phyloP scores from a whole-genome alignment of 2,888 invertebrate genomes.

The Noctua comes region DNA sequence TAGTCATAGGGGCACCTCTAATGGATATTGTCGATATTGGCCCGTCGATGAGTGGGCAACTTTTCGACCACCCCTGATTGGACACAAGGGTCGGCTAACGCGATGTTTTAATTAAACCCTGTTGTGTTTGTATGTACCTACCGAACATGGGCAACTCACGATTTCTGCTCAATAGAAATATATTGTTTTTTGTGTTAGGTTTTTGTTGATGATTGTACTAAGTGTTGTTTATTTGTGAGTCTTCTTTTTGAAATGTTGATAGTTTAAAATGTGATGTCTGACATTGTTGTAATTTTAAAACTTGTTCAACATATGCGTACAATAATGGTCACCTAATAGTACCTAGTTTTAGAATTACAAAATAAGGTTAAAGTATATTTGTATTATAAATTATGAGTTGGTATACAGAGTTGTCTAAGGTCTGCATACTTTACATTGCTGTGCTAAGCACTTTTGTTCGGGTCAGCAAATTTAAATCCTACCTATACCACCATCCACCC shows the following conservation, averaged over 20 bases:
- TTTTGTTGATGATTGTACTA: constrained; percentile 43
- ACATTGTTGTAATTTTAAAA: neutral
- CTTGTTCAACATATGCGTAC: neutral
- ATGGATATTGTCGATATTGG: constrained; percentile 80
- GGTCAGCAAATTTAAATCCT: neutral
- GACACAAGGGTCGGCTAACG: constrained; percentile 64
- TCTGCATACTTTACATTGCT: neutral
- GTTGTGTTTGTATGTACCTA: constrained; percentile 54
- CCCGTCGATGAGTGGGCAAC: constrained; percentile 78
- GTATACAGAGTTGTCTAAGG: neutral
- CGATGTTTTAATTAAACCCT: constrained; percentile 70
- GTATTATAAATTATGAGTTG: neutral
- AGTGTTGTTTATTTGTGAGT: constrained; percentile 14
- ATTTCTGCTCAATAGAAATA: constrained; percentile 56
- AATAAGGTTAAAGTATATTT: neutral
- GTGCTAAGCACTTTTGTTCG: neutral
- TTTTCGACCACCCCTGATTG: constrained; percentile 74
- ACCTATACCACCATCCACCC: too few relatives aligned
- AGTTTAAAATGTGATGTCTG: neutral
- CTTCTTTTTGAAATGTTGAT: neutral
- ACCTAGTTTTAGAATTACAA: neutral
- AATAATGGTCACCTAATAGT: neutral
- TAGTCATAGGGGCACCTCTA: constrained; percentile 65
- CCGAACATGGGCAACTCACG: constrained; percentile 57
- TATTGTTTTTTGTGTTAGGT: constrained; percentile 34